Evolutionary conservation across 1,140 invertebrate species (phyloP), one percentile per base, ranked within the genome.

Genomic region (Ceratosolen fusciceps): DNA sequence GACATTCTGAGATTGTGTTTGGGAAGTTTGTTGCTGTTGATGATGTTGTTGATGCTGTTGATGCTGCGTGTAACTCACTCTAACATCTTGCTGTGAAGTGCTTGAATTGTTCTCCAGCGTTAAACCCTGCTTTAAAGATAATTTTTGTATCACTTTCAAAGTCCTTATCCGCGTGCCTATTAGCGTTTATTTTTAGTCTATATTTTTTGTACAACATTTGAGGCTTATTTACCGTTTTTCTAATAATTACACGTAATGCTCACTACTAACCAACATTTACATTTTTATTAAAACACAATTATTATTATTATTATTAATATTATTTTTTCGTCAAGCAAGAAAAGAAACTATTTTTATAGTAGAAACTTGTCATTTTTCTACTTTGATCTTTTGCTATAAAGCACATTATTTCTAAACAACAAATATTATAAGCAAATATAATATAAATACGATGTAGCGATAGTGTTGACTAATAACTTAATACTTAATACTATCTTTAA

Each of bases 71-170:
- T 91, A 91, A 76, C 81, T 87, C 47, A 74, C 39, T 75, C 89
- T 86, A 81, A 89, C 86, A 84, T 90, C 88, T 82, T 90, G 87
- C 85, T 89, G 87, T 77, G 90, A 90, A 85, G 86, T 87, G 85
- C 86, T 90, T 84, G 88, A 88, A 87, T 88, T 92, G 85, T 93
- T 93, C 83, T 95, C 93, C 86, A 94, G 80, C 81, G 91, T 89
- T 82, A 93, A 88, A 81, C 92, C 92, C 92, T 93, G 89, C 84
- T 90, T 87, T 80, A 86, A 84, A 75, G 21, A 65, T 19, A 77
- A 43, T 39, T 60, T 49, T 4, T 34, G 43, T 65, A 65, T 65
- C 60, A 65, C 19, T 65, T 65, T 65, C 7, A 1, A 37, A n/a
- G 31, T 19, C 21, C 21, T 65, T 4, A 0, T 10, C 19, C 1